phyloP scores from a whole-genome alignment of 1,140 invertebrate species.

The Dreissena rostriformis region DNA sequence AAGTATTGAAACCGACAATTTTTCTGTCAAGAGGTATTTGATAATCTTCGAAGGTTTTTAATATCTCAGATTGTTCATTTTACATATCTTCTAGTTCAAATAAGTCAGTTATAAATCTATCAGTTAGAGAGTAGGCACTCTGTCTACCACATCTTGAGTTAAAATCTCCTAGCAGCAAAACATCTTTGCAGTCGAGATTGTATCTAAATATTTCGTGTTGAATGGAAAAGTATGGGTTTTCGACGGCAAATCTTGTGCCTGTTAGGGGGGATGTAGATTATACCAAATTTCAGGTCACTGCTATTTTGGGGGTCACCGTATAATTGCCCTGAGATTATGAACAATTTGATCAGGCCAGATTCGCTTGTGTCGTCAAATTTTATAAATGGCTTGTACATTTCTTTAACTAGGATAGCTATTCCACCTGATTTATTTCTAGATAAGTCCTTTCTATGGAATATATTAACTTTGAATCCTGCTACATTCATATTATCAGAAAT shows the following conservation, averaged over 20 bases:
- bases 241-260: constrained; percentile 11
- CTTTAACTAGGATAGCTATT: constrained; percentile 25
- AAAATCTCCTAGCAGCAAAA: constrained; percentile 28
- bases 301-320: background rate
- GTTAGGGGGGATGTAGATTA: constrained; percentile 21
- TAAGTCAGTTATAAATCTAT: background rate
- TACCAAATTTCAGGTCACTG: constrained; percentile 19
- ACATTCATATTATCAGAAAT: constrained; percentile 12
- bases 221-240: constrained; percentile 29
- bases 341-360: constrained; percentile 25
- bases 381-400: constrained; percentile 8
- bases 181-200: constrained; percentile 11
- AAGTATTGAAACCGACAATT: background rate
- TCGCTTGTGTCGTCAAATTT: background rate
- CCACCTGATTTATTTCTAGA: constrained; percentile 40
- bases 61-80: background rate
- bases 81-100: background rate
- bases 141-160: constrained; percentile 19
- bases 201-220: constrained; percentile 29
- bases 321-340: background rate
- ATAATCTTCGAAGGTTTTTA: background rate
- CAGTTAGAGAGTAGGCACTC: background rate
- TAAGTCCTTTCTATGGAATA: constrained; percentile 25
- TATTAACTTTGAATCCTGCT: background rate
- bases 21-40: background rate